A percentile compares a stretch with the other conserved stretches of the same genome.
Conservation (phyloP, 2,888 invertebrate genomes). For the Coenonympha glycerion region DNA sequence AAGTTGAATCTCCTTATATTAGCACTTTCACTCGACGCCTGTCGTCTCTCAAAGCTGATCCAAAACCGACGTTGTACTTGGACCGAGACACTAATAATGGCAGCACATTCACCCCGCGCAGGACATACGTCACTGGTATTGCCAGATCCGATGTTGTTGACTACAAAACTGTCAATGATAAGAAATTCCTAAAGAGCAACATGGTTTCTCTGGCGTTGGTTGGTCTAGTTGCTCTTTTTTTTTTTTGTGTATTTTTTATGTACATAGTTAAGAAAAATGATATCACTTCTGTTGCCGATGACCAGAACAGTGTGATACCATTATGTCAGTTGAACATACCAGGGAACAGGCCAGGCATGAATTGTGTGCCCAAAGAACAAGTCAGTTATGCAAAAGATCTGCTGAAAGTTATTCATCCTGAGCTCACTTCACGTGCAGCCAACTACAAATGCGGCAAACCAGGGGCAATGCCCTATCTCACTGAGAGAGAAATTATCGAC, state of each 20-base stretch:
- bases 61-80: conserved; percentile 43
- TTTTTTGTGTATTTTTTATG: conserved; percentile 79
- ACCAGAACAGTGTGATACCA: conserved; percentile 75
- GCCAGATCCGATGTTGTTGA: conserved; percentile 56
- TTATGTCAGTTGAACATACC: conserved; percentile 73
- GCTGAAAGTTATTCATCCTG: conserved; percentile 79
- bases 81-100: conserved; percentile 65
- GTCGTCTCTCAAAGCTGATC: conserved; percentile 64
- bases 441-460: conserved; percentile 74
- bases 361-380: conserved; percentile 80
- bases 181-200: conserved; percentile 75
- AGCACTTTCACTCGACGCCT: conserved; percentile 82
- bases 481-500: conserved; percentile 78
- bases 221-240: conserved; percentile 78
- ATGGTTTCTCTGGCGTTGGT: conserved; percentile 80
- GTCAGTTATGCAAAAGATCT: conserved; percentile 79
- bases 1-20: conserved; percentile 81
- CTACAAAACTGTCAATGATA: conserved; percentile 62
- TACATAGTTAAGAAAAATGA: conserved; percentile 81
- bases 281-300: conserved; percentile 70
- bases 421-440: conserved; percentile 77
- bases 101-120: conserved; percentile 50
- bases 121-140: conserved; percentile 58
- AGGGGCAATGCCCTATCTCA: conserved; percentile 74
- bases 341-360: conserved; percentile 73